Percentiles rank a stretch among this genome's conserved stretches.
Evolutionary conservation across 2,888 invertebrate species (phyloP).

Genomic region (Ceraclea dissimilis): DNA sequence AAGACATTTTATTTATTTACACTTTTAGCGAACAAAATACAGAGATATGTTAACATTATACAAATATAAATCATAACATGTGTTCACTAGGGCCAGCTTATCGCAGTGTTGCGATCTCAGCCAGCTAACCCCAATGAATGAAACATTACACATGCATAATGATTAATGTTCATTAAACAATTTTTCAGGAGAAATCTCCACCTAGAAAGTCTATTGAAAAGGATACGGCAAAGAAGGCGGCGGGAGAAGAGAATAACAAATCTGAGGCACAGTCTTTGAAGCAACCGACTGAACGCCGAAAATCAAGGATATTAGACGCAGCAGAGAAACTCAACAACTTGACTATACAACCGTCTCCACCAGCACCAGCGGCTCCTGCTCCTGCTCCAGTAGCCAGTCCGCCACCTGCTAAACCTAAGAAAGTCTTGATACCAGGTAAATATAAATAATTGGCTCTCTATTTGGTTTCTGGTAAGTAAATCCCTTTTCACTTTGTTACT

Average conservation of each 20-base stretch:
- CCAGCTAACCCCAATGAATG: no score
- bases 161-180: no score
- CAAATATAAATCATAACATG: no score
- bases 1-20: no score
- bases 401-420: slow-evolving; percentile 59
- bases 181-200: slow-evolving; percentile 23
- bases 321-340: slow-evolving; percentile 42
- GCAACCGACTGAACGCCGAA: slow-evolving; percentile 51
- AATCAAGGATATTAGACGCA: slow-evolving; percentile 53
- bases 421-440: slow-evolving; percentile 64
- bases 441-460: no score
- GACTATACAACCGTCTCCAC: slow-evolving; percentile 32
- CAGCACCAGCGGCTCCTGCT: slow-evolving; percentile 9
- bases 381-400: slow-evolving; percentile 30
- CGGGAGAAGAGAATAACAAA: slow-evolving; percentile 23
- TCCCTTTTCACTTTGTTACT: no score
- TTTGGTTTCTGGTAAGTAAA: no score
- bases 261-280: slow-evolving; percentile 12
- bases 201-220: slow-evolving; percentile 23
- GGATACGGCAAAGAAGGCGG: slow-evolving; percentile 18
- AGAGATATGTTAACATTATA: no score
- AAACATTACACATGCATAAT: background rate
- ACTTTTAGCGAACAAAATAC: no score
- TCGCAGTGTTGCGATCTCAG: no score
- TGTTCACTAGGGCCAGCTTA: no score